Evolutionary conservation across 2,797 vertebrate genomes (phyloP).

Genomic region (Cirrhinus mrigala): DNA sequence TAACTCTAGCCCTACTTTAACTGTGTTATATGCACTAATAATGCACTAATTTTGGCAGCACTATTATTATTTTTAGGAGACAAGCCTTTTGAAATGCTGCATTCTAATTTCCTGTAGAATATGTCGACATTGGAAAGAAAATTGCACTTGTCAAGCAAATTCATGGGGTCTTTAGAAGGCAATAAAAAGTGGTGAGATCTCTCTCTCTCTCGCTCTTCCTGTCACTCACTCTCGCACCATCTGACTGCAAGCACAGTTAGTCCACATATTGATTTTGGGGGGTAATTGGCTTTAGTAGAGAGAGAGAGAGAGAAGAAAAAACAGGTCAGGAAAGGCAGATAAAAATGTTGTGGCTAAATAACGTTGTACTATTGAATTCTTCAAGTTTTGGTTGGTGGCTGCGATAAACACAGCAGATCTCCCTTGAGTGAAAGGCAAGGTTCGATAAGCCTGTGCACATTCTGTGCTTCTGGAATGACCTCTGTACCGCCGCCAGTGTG

Average conservation of each 20-base stretch:
- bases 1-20: too few species aligned
- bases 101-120: neutral
- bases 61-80: neutral
- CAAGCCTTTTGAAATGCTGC: neutral
- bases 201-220: neutral
- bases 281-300: slow-evolving; percentile 68
- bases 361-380: slow-evolving; percentile 38
- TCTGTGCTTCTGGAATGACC: slow-evolving; percentile 54
- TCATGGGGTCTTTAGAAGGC: neutral
- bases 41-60: too few species aligned
- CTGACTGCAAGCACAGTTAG: slow-evolving; percentile 42
- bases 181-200: neutral
- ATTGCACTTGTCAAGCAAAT: neutral
- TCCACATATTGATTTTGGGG: slow-evolving; percentile 71
- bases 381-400: slow-evolving; percentile 28
- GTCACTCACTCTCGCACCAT: slow-evolving; percentile 27
- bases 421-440: slow-evolving; percentile 37
- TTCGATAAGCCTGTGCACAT: slow-evolving; percentile 59
- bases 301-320: neutral
- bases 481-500: slow-evolving; percentile 71
- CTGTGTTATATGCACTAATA: too few species aligned
- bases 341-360: slow-evolving; percentile 53
- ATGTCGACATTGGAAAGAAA: neutral
- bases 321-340: slow-evolving; percentile 32
- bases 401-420: slow-evolving; percentile 45